These are phyloP conservation scores for Drosophila infuscata DNA, from an alignment of 2,888 invertebrate genomes.

Conservation along the genomic window DNA sequence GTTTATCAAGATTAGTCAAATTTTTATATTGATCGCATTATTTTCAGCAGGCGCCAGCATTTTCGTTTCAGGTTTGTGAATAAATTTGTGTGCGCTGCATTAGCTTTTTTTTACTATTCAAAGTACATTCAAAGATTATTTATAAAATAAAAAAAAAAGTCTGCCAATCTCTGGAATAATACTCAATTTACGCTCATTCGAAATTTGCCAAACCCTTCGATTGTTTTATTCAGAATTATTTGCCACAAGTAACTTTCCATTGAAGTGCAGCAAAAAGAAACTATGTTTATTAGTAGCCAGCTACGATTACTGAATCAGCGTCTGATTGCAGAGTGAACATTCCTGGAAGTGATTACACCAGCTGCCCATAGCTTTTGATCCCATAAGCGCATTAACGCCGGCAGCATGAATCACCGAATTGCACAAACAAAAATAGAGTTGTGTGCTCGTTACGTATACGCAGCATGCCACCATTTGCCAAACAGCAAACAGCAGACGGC, in stretches of 20 bases:
- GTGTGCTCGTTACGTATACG: conserved; percentile 66
- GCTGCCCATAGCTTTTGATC: conserved; percentile 26
- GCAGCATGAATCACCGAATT: conserved; percentile 52
- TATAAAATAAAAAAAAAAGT: not conserved
- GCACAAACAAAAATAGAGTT: conserved; percentile 45
- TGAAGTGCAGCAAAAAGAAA: conserved; percentile 3
- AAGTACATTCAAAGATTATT: too few relatives aligned
- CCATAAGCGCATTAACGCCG: conserved; percentile 52
- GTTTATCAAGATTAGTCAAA: too few relatives aligned
- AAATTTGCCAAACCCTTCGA: not conserved
- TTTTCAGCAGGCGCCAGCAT: not conserved
- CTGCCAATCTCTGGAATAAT: too few relatives aligned
- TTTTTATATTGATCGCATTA: not conserved
- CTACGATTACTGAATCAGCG: conserved; percentile 11
- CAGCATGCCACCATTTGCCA: conserved; percentile 51
- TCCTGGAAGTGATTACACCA: conserved; percentile 55
- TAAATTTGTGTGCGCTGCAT: too few relatives aligned
- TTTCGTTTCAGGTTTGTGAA: too few relatives aligned
- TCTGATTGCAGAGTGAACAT: conserved; percentile 22
- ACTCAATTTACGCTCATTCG: not conserved
- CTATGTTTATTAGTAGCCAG: conserved; percentile 17
- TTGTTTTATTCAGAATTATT: not conserved
- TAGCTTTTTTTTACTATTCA: too few relatives aligned
- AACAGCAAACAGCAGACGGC: conserved; percentile 41
- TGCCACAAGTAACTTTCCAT: not conserved